Percentiles rank a stretch among this genome's conserved stretches.
These are phyloP conservation scores for Taeniopygia guttata DNA, from an alignment of 2,797 vertebrate genomes.

Conservation along the genomic window DNA sequence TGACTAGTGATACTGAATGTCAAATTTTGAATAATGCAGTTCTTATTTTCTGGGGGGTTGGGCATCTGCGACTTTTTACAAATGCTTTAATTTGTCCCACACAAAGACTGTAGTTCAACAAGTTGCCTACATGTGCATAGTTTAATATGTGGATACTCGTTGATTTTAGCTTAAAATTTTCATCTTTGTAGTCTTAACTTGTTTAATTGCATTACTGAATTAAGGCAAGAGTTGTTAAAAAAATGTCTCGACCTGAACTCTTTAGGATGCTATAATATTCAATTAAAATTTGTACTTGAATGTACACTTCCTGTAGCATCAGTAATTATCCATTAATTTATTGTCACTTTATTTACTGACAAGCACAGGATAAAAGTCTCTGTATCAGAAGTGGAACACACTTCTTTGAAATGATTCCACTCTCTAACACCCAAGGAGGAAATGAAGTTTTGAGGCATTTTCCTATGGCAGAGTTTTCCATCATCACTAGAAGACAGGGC, in stretches of 20 bases:
- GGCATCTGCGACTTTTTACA: not conserved
- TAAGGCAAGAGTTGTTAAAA: not conserved
- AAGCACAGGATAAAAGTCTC: not conserved
- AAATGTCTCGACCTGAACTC: not conserved
- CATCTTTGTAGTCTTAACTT: not conserved
- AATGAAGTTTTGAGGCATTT: not conserved
- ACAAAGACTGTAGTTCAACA: not conserved
- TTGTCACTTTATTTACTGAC: not conserved
- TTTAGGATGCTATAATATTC: not conserved
- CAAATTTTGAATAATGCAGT: not conserved
- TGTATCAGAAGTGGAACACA: not conserved
- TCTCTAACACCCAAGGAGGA: not conserved
- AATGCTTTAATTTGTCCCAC: not conserved
- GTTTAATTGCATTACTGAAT: conserved; percentile 18
- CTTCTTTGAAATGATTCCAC: not conserved
- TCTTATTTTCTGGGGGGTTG: not conserved
- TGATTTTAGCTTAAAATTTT: conserved; percentile 11
- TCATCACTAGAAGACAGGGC: not conserved
- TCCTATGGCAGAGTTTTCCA: not conserved
- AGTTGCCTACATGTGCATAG: not conserved
- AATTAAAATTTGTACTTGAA: not conserved
- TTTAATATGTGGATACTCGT: not conserved
- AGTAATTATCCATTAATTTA: not conserved
- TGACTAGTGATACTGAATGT: not conserved
- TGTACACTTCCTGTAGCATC: not conserved